Conservation (phyloP, 2,888 invertebrate genomes). For the Xylophagus ater region DNA sequence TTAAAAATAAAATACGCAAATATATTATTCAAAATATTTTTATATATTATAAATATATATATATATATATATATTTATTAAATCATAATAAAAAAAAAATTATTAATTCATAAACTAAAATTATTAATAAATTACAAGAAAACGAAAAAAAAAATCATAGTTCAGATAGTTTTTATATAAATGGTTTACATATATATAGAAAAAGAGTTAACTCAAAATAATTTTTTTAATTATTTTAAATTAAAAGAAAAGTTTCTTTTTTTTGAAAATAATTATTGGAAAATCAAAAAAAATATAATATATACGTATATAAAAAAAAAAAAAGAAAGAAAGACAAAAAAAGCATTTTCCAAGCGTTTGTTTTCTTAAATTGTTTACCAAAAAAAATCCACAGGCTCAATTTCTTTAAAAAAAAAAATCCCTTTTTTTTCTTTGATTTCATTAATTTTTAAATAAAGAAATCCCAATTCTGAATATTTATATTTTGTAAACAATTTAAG, state of each 20-base stretch:
- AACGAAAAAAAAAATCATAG: conserved; percentile 19
- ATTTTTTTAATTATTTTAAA: no score
- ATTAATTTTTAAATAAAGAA: neutral
- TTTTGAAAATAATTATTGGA: no score
- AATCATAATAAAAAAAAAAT: conserved; percentile 20
- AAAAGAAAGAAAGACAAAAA: conserved; percentile 6
- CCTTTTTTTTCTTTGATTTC: neutral
- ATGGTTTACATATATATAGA: no score
- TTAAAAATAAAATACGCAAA: conserved; percentile 6
- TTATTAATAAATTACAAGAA: conserved; percentile 24
- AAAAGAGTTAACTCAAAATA: no score
- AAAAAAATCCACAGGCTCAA: no score
- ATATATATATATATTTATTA: conserved; percentile 7
- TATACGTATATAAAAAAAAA: conserved; percentile 8
- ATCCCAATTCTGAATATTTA: neutral
- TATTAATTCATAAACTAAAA: conserved; percentile 23
- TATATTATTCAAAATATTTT: conserved; percentile 9
- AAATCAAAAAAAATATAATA: conserved; percentile 7
- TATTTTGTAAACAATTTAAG: conserved; percentile 26
- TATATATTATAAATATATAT: neutral
- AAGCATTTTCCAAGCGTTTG: no score
- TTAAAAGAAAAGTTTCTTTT: no score
- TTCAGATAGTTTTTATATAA: neutral
- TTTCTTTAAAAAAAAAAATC: neutral
- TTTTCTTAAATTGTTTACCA: no score